Evolutionary conservation across 2,888 invertebrate species (phyloP).

Genomic region (Stictocephala bisonia): DNA sequence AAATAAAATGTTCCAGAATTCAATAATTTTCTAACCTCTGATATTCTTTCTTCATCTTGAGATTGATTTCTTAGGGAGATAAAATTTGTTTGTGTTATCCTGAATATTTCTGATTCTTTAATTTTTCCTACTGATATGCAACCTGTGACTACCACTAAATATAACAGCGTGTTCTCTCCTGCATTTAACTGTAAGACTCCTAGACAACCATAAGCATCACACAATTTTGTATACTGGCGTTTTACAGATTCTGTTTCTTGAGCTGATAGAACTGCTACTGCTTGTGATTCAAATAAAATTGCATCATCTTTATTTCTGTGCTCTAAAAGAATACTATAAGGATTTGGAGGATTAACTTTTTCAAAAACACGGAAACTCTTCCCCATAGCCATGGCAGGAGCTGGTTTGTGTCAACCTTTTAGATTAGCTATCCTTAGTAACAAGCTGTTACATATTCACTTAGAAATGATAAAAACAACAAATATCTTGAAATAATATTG

Average conservation of each 20-base stretch:
- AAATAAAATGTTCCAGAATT: slow-evolving; percentile 99
- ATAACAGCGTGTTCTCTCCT: slow-evolving; percentile 85
- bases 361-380: slow-evolving; percentile 92
- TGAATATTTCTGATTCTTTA: slow-evolving; percentile 93
- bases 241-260: slow-evolving; percentile 93
- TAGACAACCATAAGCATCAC: slow-evolving; percentile 95
- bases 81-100: slow-evolving; percentile 92
- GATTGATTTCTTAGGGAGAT: slow-evolving; percentile 83
- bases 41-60: slow-evolving; percentile 70
- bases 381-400: slow-evolving; percentile 97
- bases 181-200: slow-evolving; percentile 92
- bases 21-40: slow-evolving; percentile 82
- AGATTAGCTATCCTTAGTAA: no score
- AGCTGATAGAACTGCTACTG: slow-evolving; percentile 83
- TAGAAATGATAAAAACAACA: no score
- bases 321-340: slow-evolving; percentile 91
- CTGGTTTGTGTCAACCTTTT: no score
- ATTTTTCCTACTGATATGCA: slow-evolving; percentile 97
- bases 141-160: slow-evolving; percentile 93
- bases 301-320: slow-evolving; percentile 88
- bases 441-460: no score
- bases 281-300: slow-evolving; percentile 91
- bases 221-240: slow-evolving; percentile 87
- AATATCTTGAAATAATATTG: no score
- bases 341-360: slow-evolving; percentile 86